Base-by-base conservation (phyloP, 2,888 invertebrate species). In the Muscina levida region DNA sequence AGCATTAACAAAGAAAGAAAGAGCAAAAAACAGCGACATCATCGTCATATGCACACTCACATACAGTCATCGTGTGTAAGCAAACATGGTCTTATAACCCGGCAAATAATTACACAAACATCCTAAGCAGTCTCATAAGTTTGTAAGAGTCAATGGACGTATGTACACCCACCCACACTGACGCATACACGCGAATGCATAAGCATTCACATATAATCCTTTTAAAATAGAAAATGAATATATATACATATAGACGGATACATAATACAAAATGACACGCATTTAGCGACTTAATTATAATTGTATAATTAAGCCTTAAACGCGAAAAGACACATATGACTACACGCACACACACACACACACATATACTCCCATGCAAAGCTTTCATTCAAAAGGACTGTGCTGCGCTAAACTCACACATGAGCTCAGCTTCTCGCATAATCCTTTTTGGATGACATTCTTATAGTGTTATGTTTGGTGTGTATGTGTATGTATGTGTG, bases 221-320 rank as follows among this genome's bases (percentile, higher is more conserved):
- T 71, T 77, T 59, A 17, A 42, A 51, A 68, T 51, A 39, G 53
- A 74, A 39, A 42, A 59, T 37, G n/a, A n/a, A n/a, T n/a, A n/a
- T n/a, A n/a, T n/a, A n/a, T n/a, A n/a, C n/a, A n/a, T n/a, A n/a
- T n/a, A n/a, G n/a, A n/a, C n/a, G n/a, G 37, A 51, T n/a, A 77
- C 48, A 48, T 72, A 79, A 70, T 82, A 73, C 37, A 71, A 79
- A 74, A 62, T 77, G 79, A 77, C 82, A 82, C 77, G 77, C 79
- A 82, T 79, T 82, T 77, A 79, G 79, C 76, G 76, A 79, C 79
- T 79, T 77, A 82, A 82, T 77, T 77, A 73, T 73, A 82, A 79
- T 82, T 77, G 76, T 70, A 76, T 74, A 82, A 82, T 79, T 79
- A 82, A 82, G 79, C 76, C 77, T 74, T 79, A 62, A 77, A 77